Conservation (phyloP, 2,113 vertebrate species). For the Phyllostomus discolor region DNA sequence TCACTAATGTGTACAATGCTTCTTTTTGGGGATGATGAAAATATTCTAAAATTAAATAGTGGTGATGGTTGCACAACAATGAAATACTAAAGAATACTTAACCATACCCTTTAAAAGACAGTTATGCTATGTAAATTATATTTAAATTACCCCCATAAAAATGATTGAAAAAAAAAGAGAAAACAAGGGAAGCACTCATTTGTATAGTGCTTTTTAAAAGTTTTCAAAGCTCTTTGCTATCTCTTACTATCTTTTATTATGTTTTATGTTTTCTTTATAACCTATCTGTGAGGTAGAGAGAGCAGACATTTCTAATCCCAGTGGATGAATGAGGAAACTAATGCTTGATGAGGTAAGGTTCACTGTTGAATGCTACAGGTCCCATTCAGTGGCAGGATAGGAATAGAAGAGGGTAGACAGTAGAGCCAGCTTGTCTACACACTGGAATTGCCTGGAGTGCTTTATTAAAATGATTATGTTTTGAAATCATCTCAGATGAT, state of each 20-base stretch:
- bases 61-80: neutral
- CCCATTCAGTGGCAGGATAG: neutral
- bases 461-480: neutral
- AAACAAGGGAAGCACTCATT: neutral
- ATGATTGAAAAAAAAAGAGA: neutral
- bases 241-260: neutral
- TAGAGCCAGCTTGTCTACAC: neutral
- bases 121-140: neutral
- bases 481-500: neutral
- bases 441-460: neutral
- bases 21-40: neutral
- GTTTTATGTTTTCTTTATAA: neutral
- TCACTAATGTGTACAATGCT: neutral
- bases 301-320: neutral
- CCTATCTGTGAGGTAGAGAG: neutral
- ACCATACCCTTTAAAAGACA: neutral
- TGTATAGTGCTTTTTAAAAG: neutral
- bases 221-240: neutral
- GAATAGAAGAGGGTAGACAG: neutral
- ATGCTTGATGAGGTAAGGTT: neutral
- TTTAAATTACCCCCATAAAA: neutral
- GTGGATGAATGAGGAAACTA: neutral
- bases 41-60: conserved; percentile 26
- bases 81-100: neutral
- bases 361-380: neutral